A percentile compares a stretch with the other conserved stretches of the same genome.
Conservation (phyloP, 2,888 invertebrate species). For the Hydropsyche betteni region DNA sequence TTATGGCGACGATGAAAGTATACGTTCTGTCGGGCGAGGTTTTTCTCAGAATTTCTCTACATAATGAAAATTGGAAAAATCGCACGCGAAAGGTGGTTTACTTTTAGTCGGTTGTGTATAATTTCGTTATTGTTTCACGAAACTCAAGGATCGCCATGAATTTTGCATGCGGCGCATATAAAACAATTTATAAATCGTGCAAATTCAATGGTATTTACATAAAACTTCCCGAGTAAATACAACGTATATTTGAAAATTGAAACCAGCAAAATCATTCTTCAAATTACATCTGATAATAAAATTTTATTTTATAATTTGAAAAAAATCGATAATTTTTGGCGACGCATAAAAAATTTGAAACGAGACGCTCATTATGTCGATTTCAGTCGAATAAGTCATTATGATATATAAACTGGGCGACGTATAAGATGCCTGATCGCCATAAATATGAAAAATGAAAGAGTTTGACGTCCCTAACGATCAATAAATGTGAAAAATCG, state of each 20-base stretch:
- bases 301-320: neutral
- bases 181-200: neutral
- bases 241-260: neutral
- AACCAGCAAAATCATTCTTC: neutral
- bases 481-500: too few relatives aligned
- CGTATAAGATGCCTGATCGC: neutral
- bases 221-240: neutral
- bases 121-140: too few relatives aligned
- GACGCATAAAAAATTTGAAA: neutral
- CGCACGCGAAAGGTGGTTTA: too few relatives aligned
- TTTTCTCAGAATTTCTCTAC: too few relatives aligned
- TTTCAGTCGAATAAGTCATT: neutral
- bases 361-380: neutral
- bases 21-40: too few relatives aligned
- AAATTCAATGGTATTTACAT: slow-evolving; percentile 8
- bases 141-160: too few relatives aligned
- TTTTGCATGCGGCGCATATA: too few relatives aligned
- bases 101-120: too few relatives aligned
- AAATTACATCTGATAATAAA: neutral
- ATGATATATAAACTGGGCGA: neutral
- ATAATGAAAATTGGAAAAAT: too few relatives aligned
- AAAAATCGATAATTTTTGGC: neutral
- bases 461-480: too few relatives aligned
- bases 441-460: too few relatives aligned
- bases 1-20: too few relatives aligned